Evolutionary conservation across 2,797 vertebrate species (phyloP).

Genomic region (Anableps anableps): DNA sequence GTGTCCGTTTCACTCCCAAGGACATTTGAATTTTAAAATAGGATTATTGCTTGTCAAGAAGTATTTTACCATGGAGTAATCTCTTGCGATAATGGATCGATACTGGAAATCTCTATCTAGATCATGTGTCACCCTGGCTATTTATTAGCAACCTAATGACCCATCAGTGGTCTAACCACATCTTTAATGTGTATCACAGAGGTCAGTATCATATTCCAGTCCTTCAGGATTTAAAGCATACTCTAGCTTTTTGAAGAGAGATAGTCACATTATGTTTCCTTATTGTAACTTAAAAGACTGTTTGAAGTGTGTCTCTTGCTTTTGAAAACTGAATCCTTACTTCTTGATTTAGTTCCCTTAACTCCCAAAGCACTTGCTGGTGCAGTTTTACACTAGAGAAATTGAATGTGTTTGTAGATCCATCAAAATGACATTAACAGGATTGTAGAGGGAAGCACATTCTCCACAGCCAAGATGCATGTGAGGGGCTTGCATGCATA

Average conservation of each 20-base stretch:
- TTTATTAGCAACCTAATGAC: constrained; percentile 58
- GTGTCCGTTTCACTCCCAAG: constrained; percentile 33
- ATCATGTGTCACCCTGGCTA: constrained; percentile 40
- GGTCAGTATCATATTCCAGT: constrained; percentile 55
- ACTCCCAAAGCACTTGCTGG: constrained; percentile 7
- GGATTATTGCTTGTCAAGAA: constrained; percentile 9
- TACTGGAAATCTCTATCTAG: constrained; percentile 59
- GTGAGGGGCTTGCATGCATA: not conserved
- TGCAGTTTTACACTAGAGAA: constrained; percentile 8
- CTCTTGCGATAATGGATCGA: constrained; percentile 54
- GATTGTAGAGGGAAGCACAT: constrained; percentile 16
- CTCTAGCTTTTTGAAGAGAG: constrained; percentile 37
- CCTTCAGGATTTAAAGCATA: constrained; percentile 17
- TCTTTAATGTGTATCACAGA: constrained; percentile 50
- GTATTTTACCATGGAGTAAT: constrained; percentile 38
- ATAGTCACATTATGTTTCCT: constrained; percentile 63
- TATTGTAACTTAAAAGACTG: constrained; percentile 47
- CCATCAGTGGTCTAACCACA: constrained; percentile 39
- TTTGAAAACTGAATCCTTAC: constrained; percentile 49
- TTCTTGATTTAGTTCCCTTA: constrained; percentile 30
- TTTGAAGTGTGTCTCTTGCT: constrained; percentile 42
- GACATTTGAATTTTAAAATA: constrained; percentile 42
- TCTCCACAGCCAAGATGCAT: constrained; percentile 24
- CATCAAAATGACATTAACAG: constrained; percentile 30
- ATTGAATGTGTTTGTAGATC: constrained; percentile 36